Percentiles rank a stretch among this genome's conserved stretches.
Evolutionary conservation across 2,797 vertebrate species (phyloP).

Genomic region (Esox masquinongy): DNA sequence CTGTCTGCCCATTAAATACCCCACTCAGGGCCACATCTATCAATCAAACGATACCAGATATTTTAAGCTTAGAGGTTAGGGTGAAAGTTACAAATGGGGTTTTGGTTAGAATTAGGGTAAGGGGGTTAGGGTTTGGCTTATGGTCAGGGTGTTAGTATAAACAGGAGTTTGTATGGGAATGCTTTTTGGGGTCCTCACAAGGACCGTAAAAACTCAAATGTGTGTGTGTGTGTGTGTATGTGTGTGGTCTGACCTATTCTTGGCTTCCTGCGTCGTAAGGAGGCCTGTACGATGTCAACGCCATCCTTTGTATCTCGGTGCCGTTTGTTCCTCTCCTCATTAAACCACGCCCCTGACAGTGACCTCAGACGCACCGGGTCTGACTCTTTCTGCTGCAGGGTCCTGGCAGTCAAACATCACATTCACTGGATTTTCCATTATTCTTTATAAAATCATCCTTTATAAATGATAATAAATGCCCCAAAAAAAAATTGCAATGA

Average conservation of each 20-base stretch:
- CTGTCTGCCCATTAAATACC: constrained; percentile 58
- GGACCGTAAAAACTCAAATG: too few species aligned
- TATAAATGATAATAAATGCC: too few species aligned
- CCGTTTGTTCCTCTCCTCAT: constrained; percentile 78
- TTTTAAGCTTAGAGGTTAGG: background rate
- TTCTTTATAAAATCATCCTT: too few species aligned
- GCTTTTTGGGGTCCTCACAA: too few species aligned
- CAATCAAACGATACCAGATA: background rate
- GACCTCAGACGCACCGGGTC: constrained; percentile 76
- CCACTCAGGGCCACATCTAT: constrained; percentile 57
- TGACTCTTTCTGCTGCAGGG: constrained; percentile 75
- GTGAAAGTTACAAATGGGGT: too few species aligned
- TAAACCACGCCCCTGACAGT: constrained; percentile 90
- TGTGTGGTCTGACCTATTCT: constrained; percentile 66
- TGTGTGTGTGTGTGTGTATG: background rate
- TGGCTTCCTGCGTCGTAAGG: constrained; percentile 82
- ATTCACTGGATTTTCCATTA: background rate
- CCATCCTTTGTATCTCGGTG: constrained; percentile 69
- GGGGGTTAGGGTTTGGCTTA: too few species aligned
- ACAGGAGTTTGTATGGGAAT: too few species aligned
- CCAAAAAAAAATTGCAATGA: too few species aligned
- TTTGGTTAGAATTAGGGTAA: too few species aligned
- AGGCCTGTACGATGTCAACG: constrained; percentile 84
- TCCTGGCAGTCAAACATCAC: constrained; percentile 60
- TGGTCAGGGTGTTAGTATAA: too few species aligned